Percentiles rank a stretch among this genome's conserved stretches.
These are phyloP conservation scores for Neoniphon sammara DNA, from an alignment of 2,797 vertebrate genomes.

Conservation along the genomic window DNA sequence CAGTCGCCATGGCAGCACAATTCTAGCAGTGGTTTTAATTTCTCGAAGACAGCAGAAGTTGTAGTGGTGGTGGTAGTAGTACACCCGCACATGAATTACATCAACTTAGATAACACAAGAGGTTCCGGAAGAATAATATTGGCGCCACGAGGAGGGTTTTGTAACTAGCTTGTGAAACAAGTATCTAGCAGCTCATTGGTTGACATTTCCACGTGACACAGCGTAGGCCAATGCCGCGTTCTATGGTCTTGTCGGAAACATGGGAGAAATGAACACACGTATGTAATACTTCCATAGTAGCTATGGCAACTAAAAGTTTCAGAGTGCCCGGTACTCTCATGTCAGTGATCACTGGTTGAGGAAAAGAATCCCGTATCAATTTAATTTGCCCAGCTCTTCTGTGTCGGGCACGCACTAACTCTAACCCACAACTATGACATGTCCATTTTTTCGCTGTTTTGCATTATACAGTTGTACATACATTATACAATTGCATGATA, in stretches of 20 bases:
- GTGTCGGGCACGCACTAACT: no score
- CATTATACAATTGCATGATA: no score
- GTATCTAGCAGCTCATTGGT: constrained; percentile 53
- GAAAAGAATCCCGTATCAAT: neutral
- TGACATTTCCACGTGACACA: neutral
- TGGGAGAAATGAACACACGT: no score
- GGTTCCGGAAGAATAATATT: constrained; percentile 7
- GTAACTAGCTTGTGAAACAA: constrained; percentile 60
- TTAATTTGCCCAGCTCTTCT: neutral
- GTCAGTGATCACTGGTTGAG: constrained; percentile 29
- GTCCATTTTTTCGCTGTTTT: no score
- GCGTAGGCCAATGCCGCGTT: no score
- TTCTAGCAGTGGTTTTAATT: neutral
- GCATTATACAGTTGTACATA: no score
- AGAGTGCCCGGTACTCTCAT: fast-evolving
- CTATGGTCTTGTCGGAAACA: no score
- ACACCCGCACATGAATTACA: no score
- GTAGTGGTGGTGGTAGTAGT: no score
- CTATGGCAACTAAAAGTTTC: neutral
- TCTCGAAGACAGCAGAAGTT: fast-evolving
- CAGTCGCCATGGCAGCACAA: constrained; percentile 39
- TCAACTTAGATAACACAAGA: no score
- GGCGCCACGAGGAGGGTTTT: constrained; percentile 65
- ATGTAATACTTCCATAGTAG: no score
- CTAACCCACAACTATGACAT: no score